Evolutionary conservation across 2,113 vertebrate species (phyloP).

Genomic region (Callopanchax toddi): DNA sequence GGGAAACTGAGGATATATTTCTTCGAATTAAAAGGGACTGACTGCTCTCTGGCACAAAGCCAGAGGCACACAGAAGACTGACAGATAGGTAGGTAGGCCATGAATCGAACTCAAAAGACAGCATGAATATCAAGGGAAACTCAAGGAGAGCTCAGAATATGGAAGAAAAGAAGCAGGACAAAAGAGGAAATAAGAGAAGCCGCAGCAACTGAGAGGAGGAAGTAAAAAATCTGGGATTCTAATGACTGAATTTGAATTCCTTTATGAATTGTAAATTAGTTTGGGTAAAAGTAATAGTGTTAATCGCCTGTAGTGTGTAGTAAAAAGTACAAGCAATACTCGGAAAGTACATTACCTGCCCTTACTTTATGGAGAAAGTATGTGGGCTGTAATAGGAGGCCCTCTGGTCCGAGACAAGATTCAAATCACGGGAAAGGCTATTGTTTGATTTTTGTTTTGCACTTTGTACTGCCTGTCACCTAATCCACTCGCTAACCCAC

Average conservation of each 20-base stretch:
- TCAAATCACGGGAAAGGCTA: too few relatives aligned
- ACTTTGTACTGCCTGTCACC: too few relatives aligned
- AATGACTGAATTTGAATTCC: conserved; percentile 32
- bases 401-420: too few relatives aligned
- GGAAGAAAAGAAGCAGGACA: conserved; percentile 40
- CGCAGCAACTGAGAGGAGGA: conserved; percentile 10
- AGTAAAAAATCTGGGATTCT: conserved; percentile 16
- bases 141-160: conserved; percentile 31
- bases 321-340: not conserved
- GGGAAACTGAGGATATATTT: conserved; percentile 8
- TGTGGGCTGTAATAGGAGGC: too few relatives aligned
- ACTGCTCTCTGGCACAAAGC: conserved; percentile 26
- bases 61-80: conserved; percentile 5
- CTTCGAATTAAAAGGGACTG: conserved; percentile 13
- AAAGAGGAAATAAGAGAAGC: conserved; percentile 46
- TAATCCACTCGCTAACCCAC: too few relatives aligned
- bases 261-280: conserved; percentile 34
- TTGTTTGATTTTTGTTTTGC: too few relatives aligned
- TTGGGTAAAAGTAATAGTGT: not conserved
- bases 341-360: too few relatives aligned
- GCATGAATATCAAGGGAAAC: conserved; percentile 51
- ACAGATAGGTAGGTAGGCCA: conserved; percentile 6
- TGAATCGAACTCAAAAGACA: conserved; percentile 22
- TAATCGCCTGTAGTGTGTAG: conserved; percentile 1
- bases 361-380: too few relatives aligned